Evolutionary conservation across 2,888 invertebrate genomes (phyloP), one percentile per base, ranked within the genome.

Genomic region (Eremobia ochroleuca): DNA sequence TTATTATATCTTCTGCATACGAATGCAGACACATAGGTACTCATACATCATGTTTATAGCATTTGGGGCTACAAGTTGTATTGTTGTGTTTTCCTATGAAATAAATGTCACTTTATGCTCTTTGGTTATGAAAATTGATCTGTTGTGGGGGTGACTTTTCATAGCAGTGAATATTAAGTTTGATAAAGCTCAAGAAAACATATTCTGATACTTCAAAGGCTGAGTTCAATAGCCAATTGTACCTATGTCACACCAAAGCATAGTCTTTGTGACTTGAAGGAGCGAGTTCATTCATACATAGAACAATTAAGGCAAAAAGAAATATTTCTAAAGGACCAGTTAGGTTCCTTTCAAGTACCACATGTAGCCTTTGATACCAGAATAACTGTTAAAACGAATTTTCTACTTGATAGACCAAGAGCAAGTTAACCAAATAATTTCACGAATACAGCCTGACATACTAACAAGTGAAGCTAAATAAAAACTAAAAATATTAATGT

Each of bases 1-100:
- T 8, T 62, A 80, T 43, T 43, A 34, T 43, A 70, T 43, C 25
- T 52, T 79, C 25, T 72, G 72, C 80, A 62, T 80, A 80, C 15
- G 28, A 43, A 62, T 61, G 59, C 80, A 52, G 25, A 62, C 18
- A 18, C 11, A 70, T 21, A 18, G 11, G 43, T 8, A 34, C 18
- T 37, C 43, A 18, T 80, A 28, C 3, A 72, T 77, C 61, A 62
- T 31, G 28, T 77, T 80, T 52, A 80, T 72, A 37, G 52, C 52
- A 73, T 73, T 70, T 11, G 28, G 31, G 1, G 58, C 21, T 31
- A 71, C 52, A 46, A 80, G 21, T 80, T 46, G 55, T 55, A 52
- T 52, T 55, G 18, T 15, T 46, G 13, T 79, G 52, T 62, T 71
- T 25, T 11, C 34, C 13, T 31, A 11, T 11, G 15, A 43, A 34